Evolutionary conservation across 2,888 invertebrate genomes (phyloP).

Genomic region (Hydriomena furcata): DNA sequence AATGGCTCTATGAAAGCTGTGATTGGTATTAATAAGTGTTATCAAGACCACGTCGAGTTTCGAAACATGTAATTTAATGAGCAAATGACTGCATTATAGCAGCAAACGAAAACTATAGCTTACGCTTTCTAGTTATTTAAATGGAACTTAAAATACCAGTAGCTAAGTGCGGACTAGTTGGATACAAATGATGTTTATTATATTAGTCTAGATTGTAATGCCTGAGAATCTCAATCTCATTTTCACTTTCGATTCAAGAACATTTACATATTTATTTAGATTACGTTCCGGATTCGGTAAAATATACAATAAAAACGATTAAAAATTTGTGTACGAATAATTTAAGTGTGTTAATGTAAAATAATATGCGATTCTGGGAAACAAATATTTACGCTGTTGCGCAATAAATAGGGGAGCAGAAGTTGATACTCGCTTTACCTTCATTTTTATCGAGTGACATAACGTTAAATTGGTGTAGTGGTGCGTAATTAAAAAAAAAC

Average conservation of each 20-base stretch:
- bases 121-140: conserved; percentile 38
- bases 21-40: conserved; percentile 31
- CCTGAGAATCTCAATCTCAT: conserved; percentile 37
- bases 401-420: conserved; percentile 29
- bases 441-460: conserved; percentile 51
- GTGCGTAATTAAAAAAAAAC: conserved; percentile 24
- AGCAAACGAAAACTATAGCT: conserved; percentile 30
- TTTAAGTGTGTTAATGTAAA: conserved; percentile 31
- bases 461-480: conserved; percentile 32
- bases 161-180: conserved; percentile 17
- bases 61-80: conserved; percentile 35
- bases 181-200: conserved; percentile 27
- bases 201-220: conserved; percentile 27
- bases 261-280: conserved; percentile 44
- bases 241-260: conserved; percentile 41
- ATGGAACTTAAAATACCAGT: conserved; percentile 25
- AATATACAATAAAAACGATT: conserved; percentile 43
- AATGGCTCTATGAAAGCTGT: conserved; percentile 26
- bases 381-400: conserved; percentile 25
- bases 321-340: conserved; percentile 27
- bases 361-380: conserved; percentile 31
- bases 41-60: conserved; percentile 31
- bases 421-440: conserved; percentile 21
- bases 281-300: conserved; percentile 41
- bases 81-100: conserved; percentile 32